Base-by-base conservation (phyloP, 2,888 invertebrate species). In the Sarcophaga variegata region DNA sequence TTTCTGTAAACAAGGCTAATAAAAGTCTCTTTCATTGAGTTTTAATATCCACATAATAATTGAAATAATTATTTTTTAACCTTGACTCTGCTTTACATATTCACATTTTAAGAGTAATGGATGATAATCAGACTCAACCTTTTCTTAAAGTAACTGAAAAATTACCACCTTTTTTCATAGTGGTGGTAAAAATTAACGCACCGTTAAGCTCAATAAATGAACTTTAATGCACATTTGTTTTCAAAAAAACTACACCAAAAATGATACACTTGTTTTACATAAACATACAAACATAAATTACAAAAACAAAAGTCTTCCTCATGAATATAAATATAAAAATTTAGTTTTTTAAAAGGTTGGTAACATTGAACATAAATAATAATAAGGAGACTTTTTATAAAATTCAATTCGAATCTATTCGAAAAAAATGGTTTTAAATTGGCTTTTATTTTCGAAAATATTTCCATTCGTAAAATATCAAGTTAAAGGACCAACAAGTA, bases 151-250 rank as follows among this genome's bases (percentile, higher is more conserved):
- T 83, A 67, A 62, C 71, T 81, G 27, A 74, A 83, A 79, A 63
- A 81, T 60, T 72, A 83, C 75, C 75, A 81, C 70, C 78, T 81
- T 37, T 14, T 14, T 64, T 74, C 1, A 22, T 22, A 22, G 22
- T 49, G 69, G 14, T 49, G 49, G 37, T 37, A 81, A 81, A 86
- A 86, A 83, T 83, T 81, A 81, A 87, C 87, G 83, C 78, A 79
- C 79, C 71, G 87, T 72, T 84, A 81, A 81, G 71, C 81, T 84
- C 67, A 78, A 78, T 84, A 79, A 78, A 63, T 81, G 71, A 79
- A 76, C 72, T 62, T 78, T 74, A 78, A 74, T 78, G 69, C 22
- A 69, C 69, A 69, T 74, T 66, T 27, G 49, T 49, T 49, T 49
- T 4, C 4, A 3, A 2, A 49, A 81, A 78, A 27, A 27, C 10